These are phyloP conservation scores for Saxidomus purpurata DNA, from an alignment of 1,140 invertebrate genomes.

Conservation along the genomic window DNA sequence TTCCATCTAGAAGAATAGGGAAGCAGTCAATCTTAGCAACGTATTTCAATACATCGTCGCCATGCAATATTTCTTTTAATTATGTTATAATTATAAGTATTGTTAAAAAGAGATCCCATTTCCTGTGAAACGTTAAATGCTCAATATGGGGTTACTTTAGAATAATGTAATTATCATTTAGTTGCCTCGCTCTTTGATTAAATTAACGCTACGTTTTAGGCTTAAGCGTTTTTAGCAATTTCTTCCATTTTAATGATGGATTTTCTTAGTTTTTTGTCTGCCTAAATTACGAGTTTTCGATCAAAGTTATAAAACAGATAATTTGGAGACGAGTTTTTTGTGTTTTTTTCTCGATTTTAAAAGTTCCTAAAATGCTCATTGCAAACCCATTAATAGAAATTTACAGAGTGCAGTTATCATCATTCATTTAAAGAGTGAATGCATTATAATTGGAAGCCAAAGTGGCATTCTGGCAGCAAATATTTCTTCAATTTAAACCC, in stretches of 20 bases:
- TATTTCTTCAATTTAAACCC: background rate
- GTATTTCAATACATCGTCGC: background rate
- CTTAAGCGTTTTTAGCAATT: background rate
- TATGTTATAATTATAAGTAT: background rate
- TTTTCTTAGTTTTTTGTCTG: background rate
- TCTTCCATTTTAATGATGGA: background rate
- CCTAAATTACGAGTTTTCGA: background rate
- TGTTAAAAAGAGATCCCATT: background rate
- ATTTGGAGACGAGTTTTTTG: background rate
- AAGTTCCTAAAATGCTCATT: background rate
- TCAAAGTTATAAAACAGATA: background rate
- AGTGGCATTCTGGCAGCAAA: background rate
- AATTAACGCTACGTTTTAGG: background rate
- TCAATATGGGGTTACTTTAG: background rate
- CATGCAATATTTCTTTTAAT: background rate
- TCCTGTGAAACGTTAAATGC: background rate
- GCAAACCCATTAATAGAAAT: background rate
- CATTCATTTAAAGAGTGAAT: slow-evolving; percentile 22
- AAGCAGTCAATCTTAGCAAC: background rate
- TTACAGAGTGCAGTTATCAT: background rate
- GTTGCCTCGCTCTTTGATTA: background rate
- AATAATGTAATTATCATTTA: background rate
- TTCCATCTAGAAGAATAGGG: slow-evolving; percentile 3
- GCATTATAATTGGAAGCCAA: background rate
- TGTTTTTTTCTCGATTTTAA: background rate